A percentile compares a stretch with the other conserved stretches of the same genome.
phyloP scores from a whole-genome alignment of 2,888 invertebrate species.

The Thecophora atra region DNA sequence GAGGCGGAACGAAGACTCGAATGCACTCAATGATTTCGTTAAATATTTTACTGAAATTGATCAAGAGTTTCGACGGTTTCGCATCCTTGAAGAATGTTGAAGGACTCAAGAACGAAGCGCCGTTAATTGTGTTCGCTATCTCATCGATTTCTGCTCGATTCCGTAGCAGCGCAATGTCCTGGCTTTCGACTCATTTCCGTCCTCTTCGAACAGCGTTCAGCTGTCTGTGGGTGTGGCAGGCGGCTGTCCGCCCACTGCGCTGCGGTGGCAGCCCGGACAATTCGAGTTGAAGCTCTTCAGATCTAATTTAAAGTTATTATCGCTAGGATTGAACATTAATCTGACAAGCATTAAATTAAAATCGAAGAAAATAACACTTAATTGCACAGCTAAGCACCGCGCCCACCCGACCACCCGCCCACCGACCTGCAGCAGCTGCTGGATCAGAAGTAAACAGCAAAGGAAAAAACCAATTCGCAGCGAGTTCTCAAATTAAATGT shows the following conservation, averaged over 20 bases:
- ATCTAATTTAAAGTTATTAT: conserved; percentile 37
- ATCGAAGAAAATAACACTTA: conserved; percentile 37
- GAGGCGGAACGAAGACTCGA: too few species aligned
- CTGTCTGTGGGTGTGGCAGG: too few species aligned
- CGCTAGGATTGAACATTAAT: conserved; percentile 34
- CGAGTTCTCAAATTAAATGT: conserved; percentile 42
- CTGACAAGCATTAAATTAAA: conserved; percentile 36
- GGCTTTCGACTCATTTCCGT: too few species aligned
- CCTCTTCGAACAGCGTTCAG: too few species aligned
- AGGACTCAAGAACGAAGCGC: too few species aligned
- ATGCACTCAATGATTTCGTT: too few species aligned
- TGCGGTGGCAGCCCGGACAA: conserved; percentile 22
- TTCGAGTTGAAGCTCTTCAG: conserved; percentile 21
- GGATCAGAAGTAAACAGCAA: not conserved
- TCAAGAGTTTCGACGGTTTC: too few species aligned
- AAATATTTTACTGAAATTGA: too few species aligned
- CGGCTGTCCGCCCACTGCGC: not conserved
- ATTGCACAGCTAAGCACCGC: conserved; percentile 24
- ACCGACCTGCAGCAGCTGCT: not conserved
- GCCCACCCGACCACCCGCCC: not conserved
- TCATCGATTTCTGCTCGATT: too few species aligned
- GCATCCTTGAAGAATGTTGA: too few species aligned
- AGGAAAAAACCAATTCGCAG: conserved; percentile 3
- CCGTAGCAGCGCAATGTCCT: too few species aligned
- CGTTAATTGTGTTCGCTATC: too few species aligned